Evolutionary conservation across 2,797 vertebrate genomes (phyloP).

Genomic region (Arctocebus calabarensis): DNA sequence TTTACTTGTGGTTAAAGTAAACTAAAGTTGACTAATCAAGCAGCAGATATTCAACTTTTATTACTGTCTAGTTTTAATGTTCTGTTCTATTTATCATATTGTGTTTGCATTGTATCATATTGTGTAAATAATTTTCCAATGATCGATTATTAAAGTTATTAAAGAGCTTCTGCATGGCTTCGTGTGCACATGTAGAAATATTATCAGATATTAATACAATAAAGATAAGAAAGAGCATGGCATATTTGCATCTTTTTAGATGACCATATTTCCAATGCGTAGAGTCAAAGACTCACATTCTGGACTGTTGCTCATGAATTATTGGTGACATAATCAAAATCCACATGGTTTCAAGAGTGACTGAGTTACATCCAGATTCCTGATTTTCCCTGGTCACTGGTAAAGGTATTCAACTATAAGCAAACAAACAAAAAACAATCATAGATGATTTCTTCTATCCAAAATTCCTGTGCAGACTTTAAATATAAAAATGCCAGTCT

Average conservation of each 20-base stretch:
- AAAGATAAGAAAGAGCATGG: neutral
- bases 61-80: neutral
- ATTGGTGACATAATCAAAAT: neutral
- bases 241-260: neutral
- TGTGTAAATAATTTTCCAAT: conserved; percentile 27
- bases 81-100: neutral
- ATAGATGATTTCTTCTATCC: neutral
- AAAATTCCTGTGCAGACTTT: conserved; percentile 15
- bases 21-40: neutral
- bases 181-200: neutral
- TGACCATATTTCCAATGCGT: neutral
- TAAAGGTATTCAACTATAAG: neutral
- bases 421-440: neutral
- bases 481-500: neutral
- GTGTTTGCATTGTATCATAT: neutral
- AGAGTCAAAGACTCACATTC: neutral
- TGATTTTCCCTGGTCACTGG: neutral
- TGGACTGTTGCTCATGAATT: neutral
- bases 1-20: conserved; percentile 13
- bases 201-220: neutral
- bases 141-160: neutral
- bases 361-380: neutral
- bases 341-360: neutral
- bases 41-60: neutral
- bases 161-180: conserved; percentile 1